These are phyloP conservation scores for Crambe crambe DNA, from an alignment of 37 sponge, comb jelly and placozoan species.

Conservation along the genomic window DNA sequence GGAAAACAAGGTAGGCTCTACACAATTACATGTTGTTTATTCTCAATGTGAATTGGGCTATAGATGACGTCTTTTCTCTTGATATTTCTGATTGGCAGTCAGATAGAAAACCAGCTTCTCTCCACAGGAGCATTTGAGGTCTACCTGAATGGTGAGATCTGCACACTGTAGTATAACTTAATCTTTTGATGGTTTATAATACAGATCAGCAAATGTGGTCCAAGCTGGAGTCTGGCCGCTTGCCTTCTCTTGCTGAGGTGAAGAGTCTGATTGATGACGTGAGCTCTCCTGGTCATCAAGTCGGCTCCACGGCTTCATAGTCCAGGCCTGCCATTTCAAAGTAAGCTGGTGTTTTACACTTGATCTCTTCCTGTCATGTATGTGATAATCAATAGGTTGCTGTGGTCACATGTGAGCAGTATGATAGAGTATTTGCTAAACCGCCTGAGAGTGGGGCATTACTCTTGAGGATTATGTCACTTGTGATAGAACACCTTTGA, in stretches of 20 bases:
- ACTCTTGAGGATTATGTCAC: constrained; percentile 16
- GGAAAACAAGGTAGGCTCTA: constrained; percentile 72
- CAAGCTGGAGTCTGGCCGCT: constrained; percentile 78
- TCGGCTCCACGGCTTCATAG: background rate
- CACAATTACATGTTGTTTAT: background rate
- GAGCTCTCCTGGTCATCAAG: too few species aligned
- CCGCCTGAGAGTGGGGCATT: constrained; percentile 9
- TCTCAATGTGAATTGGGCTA: background rate
- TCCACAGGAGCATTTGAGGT: constrained; percentile 95
- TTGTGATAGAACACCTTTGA: too few species aligned
- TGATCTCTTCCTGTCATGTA: background rate
- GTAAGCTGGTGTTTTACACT: background rate
- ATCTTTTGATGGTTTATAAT: background rate
- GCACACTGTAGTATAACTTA: background rate
- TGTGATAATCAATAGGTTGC: background rate
- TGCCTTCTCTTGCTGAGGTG: constrained; percentile 75
- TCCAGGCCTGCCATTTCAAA: background rate
- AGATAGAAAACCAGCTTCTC: constrained; percentile 78
- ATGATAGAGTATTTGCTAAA: constrained; percentile 19
- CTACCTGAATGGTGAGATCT: constrained; percentile 72
- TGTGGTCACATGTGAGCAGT: background rate
- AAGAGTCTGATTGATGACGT: constrained; percentile 30
- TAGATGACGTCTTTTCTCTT: constrained; percentile 75
- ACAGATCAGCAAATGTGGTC: constrained; percentile 76
- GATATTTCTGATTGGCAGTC: constrained; percentile 68